Conservation (phyloP, 2,888 invertebrate genomes). For the Temnothorax unifasciatus region DNA sequence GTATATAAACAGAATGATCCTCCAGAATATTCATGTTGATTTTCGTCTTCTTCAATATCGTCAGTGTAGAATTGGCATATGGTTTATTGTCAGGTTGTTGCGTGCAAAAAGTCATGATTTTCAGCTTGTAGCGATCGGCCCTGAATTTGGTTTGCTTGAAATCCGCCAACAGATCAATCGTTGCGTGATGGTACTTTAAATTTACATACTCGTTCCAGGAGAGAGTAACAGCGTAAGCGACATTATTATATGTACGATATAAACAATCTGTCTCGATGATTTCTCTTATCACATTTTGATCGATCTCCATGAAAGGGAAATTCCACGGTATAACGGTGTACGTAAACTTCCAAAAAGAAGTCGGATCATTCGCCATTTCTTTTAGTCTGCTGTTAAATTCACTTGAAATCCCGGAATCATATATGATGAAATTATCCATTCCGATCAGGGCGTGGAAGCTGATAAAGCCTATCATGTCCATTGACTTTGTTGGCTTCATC, state of each 20-base stretch:
- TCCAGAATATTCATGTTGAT: conserved; percentile 68
- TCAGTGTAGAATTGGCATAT: conserved; percentile 74
- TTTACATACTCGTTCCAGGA: conserved; percentile 90
- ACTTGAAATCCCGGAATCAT: conserved; percentile 88
- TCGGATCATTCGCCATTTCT: conserved; percentile 83
- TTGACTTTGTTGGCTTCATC: conserved; percentile 87
- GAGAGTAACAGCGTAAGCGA: conserved; percentile 86
- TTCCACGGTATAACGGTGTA: conserved; percentile 90
- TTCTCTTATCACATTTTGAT: conserved; percentile 82
- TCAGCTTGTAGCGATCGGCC: conserved; percentile 87
- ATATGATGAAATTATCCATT: conserved; percentile 89
- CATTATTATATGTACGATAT: conserved; percentile 88
- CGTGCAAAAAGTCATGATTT: conserved; percentile 84
- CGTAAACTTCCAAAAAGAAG: conserved; percentile 85
- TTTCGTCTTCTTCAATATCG: conserved; percentile 79
- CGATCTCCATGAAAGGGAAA: conserved; percentile 88
- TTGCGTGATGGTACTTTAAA: conserved; percentile 88
- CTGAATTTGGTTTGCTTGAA: conserved; percentile 86
- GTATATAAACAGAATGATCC: conserved; percentile 75
- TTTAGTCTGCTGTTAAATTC: conserved; percentile 85
- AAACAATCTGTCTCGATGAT: conserved; percentile 90
- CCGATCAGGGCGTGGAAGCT: conserved; percentile 90
- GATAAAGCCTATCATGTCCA: conserved; percentile 89
- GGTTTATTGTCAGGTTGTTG: conserved; percentile 81
- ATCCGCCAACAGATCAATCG: conserved; percentile 88